A percentile compares a stretch with the other conserved stretches of the same genome.
phyloP scores from a whole-genome alignment of 1,140 invertebrate genomes.

The Hydropsyche tenuis region DNA sequence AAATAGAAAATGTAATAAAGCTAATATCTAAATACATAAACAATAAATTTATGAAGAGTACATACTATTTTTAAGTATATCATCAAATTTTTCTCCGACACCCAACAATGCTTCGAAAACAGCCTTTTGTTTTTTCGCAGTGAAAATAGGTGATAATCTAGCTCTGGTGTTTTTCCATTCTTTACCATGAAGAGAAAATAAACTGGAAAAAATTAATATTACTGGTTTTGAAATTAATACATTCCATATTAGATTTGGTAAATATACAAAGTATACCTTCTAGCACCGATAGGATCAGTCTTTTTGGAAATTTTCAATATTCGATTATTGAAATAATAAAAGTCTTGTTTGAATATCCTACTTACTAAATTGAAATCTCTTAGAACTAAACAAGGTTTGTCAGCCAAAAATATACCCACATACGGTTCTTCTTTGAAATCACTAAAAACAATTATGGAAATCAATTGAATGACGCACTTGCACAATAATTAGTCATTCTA shows the following conservation, averaged over 20 bases:
- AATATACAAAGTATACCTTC: slow-evolving; percentile 35
- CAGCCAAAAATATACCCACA: slow-evolving; percentile 44
- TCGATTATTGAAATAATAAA: slow-evolving; percentile 39
- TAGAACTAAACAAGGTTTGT: slow-evolving; percentile 40
- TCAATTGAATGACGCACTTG: slow-evolving; percentile 1
- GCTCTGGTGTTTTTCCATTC: slow-evolving; percentile 53
- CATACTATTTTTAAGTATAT: slow-evolving; percentile 51
- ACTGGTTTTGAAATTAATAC: too few relatives aligned
- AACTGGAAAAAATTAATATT: slow-evolving; percentile 33
- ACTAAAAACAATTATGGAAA: slow-evolving; percentile 27
- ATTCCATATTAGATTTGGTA: too few relatives aligned
- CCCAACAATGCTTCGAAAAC: slow-evolving; percentile 32
- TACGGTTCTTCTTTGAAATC: slow-evolving; percentile 40
- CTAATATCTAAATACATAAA: not conserved
- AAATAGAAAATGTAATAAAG: slow-evolving; percentile 22
- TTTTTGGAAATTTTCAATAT: slow-evolving; percentile 40
- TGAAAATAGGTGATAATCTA: slow-evolving; percentile 53
- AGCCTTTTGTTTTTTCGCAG: slow-evolving; percentile 45
- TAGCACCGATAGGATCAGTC: slow-evolving; percentile 41
- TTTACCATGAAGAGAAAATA: slow-evolving; percentile 45
- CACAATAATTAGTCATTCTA: slow-evolving; percentile 25
- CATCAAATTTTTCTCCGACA: slow-evolving; percentile 47
- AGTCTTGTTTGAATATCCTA: slow-evolving; percentile 43
- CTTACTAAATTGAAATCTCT: slow-evolving; percentile 38
- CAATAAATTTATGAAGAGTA: too few relatives aligned